These are phyloP conservation scores for Cephus nigrinus DNA, from an alignment of 2,888 invertebrate species.

Conservation along the genomic window DNA sequence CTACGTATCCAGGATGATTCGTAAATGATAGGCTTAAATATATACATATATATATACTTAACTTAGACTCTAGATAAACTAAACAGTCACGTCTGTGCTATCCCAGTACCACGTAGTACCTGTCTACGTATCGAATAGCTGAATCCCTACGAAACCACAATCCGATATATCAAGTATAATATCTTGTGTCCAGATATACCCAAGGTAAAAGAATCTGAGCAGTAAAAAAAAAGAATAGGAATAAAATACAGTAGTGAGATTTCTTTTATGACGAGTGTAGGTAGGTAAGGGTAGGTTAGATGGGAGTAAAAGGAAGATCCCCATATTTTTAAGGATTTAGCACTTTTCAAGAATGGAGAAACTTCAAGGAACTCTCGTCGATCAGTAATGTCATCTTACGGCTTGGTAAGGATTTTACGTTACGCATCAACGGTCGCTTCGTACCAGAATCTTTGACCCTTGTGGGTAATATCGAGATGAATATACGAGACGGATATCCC, in stretches of 20 bases:
- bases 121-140: slow-evolving; percentile 31
- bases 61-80: background rate
- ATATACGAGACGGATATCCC: background rate
- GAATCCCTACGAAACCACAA: background rate
- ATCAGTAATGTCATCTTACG: background rate
- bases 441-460: background rate
- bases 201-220: background rate
- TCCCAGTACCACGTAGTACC: slow-evolving; percentile 39
- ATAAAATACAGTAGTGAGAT: background rate
- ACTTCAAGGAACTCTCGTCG: background rate
- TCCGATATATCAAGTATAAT: background rate
- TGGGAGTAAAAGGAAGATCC: background rate
- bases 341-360: background rate
- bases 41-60: background rate
- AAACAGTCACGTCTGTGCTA: background rate
- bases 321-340: background rate
- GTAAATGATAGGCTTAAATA: background rate
- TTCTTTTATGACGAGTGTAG: background rate
- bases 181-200: background rate
- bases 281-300: background rate
- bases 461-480: background rate
- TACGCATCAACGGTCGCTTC: background rate
- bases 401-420: background rate
- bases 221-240: background rate
- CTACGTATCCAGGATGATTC: background rate